Evolutionary conservation across 92 coral and sea anemone species (phyloP).

Genomic region (Siderastrea siderea): DNA sequence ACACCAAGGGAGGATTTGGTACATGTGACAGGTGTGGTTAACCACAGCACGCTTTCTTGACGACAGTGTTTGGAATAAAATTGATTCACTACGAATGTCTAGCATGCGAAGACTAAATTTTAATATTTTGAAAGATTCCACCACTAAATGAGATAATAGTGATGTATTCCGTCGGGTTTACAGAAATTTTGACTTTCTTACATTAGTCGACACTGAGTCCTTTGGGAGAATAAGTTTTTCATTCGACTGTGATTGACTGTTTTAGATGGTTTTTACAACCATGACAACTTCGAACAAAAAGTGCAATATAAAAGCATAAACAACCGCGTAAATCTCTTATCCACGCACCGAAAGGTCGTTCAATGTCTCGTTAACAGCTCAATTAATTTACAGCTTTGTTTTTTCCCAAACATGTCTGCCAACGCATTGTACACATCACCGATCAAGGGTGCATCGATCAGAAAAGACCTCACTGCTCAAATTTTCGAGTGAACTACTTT

Average conservation of each 20-base stretch:
- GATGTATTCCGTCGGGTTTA: no score
- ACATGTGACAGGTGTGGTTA: neutral
- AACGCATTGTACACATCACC: neutral
- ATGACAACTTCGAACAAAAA: constrained; percentile 31
- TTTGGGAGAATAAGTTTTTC: no score
- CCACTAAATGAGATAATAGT: no score
- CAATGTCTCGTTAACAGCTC: constrained; percentile 18
- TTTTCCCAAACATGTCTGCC: neutral
- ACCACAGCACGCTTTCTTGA: neutral
- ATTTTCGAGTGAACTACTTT: neutral
- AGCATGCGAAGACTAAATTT: no score
- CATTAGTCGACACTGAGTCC: no score
- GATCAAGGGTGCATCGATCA: neutral
- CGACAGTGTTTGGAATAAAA: neutral
- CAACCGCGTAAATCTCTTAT: constrained; percentile 34
- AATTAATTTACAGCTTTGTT: constrained; percentile 1
- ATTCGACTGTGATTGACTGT: neutral
- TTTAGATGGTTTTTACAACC: constrained; percentile 6
- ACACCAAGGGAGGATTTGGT: neutral
- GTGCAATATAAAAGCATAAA: constrained; percentile 14
- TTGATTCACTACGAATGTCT: neutral
- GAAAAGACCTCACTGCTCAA: neutral
- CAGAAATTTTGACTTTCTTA: no score
- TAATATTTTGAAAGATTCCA: no score
- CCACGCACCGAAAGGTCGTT: constrained; percentile 16